Evolutionary conservation across 53 echinoderm and acorn worm genomes (phyloP).

Genomic region (Echinarachnius parma): DNA sequence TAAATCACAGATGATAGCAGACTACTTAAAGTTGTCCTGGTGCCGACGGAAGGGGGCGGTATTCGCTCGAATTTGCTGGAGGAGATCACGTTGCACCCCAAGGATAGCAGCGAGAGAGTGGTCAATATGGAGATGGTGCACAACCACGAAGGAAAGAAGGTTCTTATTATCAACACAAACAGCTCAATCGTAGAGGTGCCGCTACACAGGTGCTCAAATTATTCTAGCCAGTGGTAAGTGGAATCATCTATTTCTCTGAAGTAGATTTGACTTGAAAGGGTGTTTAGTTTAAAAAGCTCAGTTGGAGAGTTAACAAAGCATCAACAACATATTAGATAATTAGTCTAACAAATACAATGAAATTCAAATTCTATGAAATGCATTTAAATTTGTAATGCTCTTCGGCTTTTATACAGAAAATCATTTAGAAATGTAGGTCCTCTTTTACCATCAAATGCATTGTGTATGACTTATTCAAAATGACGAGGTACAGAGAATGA

Average conservation of each 20-base stretch:
- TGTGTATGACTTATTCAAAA: too few relatives aligned
- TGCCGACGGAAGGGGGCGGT: conserved; percentile 46
- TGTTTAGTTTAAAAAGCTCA: too few relatives aligned
- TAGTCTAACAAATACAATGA: too few relatives aligned
- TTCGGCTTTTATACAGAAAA: too few relatives aligned
- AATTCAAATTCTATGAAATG: too few relatives aligned
- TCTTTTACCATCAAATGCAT: too few relatives aligned
- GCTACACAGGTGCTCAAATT: conserved; percentile 73
- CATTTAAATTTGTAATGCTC: too few relatives aligned
- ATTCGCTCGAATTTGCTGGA: conserved; percentile 75
- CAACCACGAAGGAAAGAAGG: conserved; percentile 29
- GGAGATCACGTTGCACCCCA: conserved; percentile 64
- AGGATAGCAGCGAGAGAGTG: conserved; percentile 60
- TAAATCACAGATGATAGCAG: conserved; percentile 91
- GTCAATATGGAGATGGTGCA: conserved; percentile 73
- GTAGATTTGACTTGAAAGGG: too few relatives aligned
- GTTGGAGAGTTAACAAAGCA: too few relatives aligned
- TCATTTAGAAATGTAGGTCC: too few relatives aligned
- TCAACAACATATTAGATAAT: too few relatives aligned
- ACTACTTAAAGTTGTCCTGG: conserved; percentile 74
- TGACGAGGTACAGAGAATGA: too few relatives aligned
- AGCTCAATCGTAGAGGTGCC: conserved; percentile 79
- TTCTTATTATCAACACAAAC: conserved; percentile 75
- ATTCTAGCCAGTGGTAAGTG: conserved; percentile 63
- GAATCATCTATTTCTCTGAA: background rate